Conservation (phyloP, 2,113 vertebrate species). For the Jaculus jaculus region DNA sequence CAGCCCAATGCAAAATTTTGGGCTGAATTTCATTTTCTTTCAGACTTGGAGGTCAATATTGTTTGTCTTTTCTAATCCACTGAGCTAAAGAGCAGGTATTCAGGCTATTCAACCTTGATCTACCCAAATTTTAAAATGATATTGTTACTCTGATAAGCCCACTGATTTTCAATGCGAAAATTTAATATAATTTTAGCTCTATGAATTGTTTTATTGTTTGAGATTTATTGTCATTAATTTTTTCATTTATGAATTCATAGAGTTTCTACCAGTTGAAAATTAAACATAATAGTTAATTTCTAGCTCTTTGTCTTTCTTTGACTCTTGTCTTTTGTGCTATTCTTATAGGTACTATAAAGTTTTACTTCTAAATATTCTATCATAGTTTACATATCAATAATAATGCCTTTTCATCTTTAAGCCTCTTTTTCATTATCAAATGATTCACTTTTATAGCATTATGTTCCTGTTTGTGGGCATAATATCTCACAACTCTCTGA, state of each 20-base stretch:
- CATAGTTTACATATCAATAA: neutral
- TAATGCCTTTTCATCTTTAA: neutral
- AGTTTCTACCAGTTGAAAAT: neutral
- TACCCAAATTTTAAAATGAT: neutral
- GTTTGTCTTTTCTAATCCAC: neutral
- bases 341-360: neutral
- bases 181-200: neutral
- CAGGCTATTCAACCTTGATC: neutral
- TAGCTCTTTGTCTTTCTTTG: neutral
- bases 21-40: neutral
- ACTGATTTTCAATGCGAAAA: constrained; percentile 1
- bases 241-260: neutral
- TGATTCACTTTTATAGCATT: constrained; percentile 8
- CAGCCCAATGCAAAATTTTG: no score
- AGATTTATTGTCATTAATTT: neutral
- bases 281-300: neutral
- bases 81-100: neutral
- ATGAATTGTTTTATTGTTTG: neutral
- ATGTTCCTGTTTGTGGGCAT: neutral
- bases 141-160: neutral
- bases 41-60: constrained; percentile 33
- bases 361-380: constrained; percentile 3
- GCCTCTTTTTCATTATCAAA: constrained; percentile 13
- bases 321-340: neutral
- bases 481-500: constrained; percentile 4